These are phyloP conservation scores for Drosophila gaucha DNA, from an alignment of 2,888 invertebrate species.

Conservation along the genomic window DNA sequence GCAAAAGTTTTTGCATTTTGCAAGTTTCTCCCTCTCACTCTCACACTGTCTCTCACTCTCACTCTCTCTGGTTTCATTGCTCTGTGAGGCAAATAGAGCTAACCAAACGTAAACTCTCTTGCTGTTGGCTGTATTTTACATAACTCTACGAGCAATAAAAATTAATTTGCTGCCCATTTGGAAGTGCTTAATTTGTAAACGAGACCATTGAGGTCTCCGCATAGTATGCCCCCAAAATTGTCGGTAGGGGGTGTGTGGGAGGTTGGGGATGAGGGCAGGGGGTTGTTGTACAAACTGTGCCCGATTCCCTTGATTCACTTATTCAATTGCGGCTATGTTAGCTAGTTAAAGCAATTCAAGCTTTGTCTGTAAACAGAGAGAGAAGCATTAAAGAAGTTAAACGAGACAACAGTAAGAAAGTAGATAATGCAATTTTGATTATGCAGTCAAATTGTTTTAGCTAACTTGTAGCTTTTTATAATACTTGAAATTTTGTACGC, in stretches of 20 bases:
- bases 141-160: slow-evolving; percentile 78
- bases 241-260: slow-evolving; percentile 9
- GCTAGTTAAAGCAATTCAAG: slow-evolving; percentile 8
- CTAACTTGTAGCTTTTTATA: no score
- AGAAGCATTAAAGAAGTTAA: not conserved
- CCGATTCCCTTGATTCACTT: slow-evolving; percentile 17
- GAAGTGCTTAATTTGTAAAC: slow-evolving; percentile 81
- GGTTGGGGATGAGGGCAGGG: not conserved
- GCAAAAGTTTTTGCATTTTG: slow-evolving; percentile 70
- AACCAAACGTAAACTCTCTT: slow-evolving; percentile 15
- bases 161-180: slow-evolving; percentile 80
- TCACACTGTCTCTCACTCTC: not conserved
- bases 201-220: slow-evolving; percentile 71
- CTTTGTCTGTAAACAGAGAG: not conserved
- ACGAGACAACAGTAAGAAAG: no score
- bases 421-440: no score
- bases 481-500: no score
- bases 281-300: slow-evolving; percentile 33
- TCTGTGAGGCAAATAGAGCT: slow-evolving; percentile 16
- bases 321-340: slow-evolving; percentile 8
- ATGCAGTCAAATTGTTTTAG: no score
- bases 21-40: slow-evolving; percentile 9
- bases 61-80: not conserved
- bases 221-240: slow-evolving; percentile 35
- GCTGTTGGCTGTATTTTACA: slow-evolving; percentile 70